phyloP scores from a whole-genome alignment of 1,140 invertebrate species.

The Papilio helenus region DNA sequence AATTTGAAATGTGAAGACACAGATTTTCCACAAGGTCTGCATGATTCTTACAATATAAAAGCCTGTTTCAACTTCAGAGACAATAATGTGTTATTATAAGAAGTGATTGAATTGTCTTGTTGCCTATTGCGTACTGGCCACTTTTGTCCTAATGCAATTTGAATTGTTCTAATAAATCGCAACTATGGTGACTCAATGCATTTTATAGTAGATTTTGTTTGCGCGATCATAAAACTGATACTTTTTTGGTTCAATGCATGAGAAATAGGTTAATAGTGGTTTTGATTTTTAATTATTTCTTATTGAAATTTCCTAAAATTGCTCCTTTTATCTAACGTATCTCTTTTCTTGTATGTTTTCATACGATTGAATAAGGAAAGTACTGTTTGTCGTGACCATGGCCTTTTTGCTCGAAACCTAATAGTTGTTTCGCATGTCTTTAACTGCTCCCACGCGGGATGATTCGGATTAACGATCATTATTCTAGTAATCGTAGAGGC shows the following conservation, averaged over 20 bases:
- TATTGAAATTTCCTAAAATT: neutral
- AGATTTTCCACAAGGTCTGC: too few species aligned
- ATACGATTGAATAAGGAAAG: neutral
- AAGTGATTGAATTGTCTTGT: neutral
- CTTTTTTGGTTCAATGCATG: neutral
- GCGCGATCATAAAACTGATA: neutral
- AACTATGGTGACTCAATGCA: neutral
- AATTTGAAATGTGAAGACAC: neutral
- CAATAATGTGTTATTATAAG: neutral
- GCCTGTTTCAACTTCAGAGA: neutral
- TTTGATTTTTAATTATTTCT: neutral
- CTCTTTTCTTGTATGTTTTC: neutral
- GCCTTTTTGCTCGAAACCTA: slow-evolving; percentile 2
- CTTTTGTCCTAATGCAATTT: slow-evolving; percentile 4
- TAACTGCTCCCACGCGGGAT: slow-evolving; percentile 25
- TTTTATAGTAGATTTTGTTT: slow-evolving; percentile 12
- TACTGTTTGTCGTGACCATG: neutral
- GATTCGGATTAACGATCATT: neutral
- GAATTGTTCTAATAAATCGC: neutral
- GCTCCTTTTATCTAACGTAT: neutral
- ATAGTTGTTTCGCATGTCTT: slow-evolving; percentile 16
- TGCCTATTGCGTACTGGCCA: neutral
- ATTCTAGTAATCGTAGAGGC: neutral
- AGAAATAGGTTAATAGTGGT: neutral
- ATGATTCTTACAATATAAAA: neutral